Evolutionary conservation across 2,888 invertebrate genomes (phyloP).

Genomic region (Brenthis hecate): DNA sequence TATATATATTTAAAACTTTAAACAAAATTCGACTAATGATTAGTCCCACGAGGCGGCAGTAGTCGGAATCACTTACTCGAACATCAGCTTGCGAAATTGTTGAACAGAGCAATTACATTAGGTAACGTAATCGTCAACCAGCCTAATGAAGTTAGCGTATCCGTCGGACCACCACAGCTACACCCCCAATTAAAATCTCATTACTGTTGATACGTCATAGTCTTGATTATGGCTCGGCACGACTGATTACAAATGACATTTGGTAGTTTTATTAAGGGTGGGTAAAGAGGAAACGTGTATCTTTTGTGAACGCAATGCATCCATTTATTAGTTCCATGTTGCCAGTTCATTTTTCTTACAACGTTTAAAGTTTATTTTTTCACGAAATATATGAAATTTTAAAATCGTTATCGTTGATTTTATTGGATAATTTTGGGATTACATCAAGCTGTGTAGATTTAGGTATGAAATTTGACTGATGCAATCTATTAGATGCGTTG

Average conservation of each 20-base stretch:
- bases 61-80: slow-evolving; percentile 21
- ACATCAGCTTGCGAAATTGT: slow-evolving; percentile 49
- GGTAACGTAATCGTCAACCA: slow-evolving; percentile 66
- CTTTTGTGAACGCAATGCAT: background rate
- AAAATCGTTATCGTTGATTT: too few species aligned
- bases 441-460: too few species aligned
- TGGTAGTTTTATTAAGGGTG: slow-evolving; percentile 10
- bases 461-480: too few species aligned
- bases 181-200: slow-evolving; percentile 79
- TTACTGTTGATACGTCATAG: slow-evolving; percentile 59
- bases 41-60: slow-evolving; percentile 16
- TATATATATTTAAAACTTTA: background rate
- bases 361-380: too few species aligned
- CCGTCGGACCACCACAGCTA: slow-evolving; percentile 62
- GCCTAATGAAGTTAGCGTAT: slow-evolving; percentile 73
- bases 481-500: too few species aligned
- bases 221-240: slow-evolving; percentile 43
- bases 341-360: too few species aligned
- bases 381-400: too few species aligned
- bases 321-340: too few species aligned
- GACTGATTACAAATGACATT: slow-evolving; percentile 40
- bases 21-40: slow-evolving; percentile 15
- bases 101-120: slow-evolving; percentile 73
- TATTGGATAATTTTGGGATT: too few species aligned
- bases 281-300: background rate